Evolutionary conservation across 2,113 vertebrate genomes (phyloP).

Genomic region (Clinocottus analis): DNA sequence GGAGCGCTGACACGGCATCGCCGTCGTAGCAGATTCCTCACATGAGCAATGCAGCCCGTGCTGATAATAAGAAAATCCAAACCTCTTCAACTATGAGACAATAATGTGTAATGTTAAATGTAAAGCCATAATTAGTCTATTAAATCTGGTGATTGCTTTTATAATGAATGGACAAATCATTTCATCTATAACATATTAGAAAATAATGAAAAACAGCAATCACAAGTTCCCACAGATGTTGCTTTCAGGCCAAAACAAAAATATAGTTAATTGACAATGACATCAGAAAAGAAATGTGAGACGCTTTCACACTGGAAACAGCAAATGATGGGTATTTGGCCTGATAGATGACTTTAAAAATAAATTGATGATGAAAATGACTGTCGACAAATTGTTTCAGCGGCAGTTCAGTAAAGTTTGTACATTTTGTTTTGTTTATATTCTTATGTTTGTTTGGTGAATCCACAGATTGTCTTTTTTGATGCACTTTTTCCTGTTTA

Average conservation of each 20-base stretch:
- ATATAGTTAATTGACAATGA: not conserved
- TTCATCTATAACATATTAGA: not conserved
- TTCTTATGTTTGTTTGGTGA: not conserved
- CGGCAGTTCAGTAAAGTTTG: not conserved
- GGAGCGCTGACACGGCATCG: constrained; percentile 6
- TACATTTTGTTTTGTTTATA: not conserved
- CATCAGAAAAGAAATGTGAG: not conserved
- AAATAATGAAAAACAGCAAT: not conserved
- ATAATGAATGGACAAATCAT: not conserved
- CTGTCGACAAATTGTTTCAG: not conserved
- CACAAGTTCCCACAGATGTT: not conserved
- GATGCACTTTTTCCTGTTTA: not conserved
- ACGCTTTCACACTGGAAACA: not conserved
- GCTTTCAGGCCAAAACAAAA: not conserved
- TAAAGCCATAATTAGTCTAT: not conserved
- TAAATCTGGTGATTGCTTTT: not conserved
- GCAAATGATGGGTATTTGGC: not conserved
- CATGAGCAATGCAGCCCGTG: not conserved
- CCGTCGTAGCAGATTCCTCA: constrained; percentile 20
- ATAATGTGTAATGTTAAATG: not conserved
- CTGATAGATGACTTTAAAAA: not conserved
- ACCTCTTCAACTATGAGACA: not conserved
- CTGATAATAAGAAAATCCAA: not conserved
- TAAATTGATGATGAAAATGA: not conserved
- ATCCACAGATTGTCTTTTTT: not conserved